phyloP scores from a whole-genome alignment of 1,140 invertebrate species.

The Bombus pyrosoma region DNA sequence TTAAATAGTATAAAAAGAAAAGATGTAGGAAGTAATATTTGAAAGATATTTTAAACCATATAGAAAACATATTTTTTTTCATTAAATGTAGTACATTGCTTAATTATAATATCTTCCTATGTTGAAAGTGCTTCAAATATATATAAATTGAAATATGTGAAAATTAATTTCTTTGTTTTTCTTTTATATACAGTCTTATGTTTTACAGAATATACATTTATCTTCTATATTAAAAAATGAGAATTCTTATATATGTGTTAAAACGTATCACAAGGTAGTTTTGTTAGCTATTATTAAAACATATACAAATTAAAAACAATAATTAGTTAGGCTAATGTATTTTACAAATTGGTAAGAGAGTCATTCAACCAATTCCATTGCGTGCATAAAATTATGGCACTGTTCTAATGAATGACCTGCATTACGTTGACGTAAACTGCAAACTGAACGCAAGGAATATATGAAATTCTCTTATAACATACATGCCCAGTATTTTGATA shows the following conservation, averaged over 20 bases:
- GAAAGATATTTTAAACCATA: constrained; percentile 6
- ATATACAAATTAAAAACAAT: constrained; percentile 53
- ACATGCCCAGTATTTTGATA: constrained; percentile 54
- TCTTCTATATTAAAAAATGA: constrained; percentile 45
- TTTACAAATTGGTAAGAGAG: constrained; percentile 5
- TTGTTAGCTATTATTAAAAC: constrained; percentile 29
- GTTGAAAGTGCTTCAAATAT: constrained; percentile 26
- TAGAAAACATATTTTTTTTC: constrained; percentile 44
- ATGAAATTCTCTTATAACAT: constrained; percentile 22
- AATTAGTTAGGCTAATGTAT: constrained; percentile 28
- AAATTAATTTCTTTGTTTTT: constrained; percentile 60
- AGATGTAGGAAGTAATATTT: neutral
- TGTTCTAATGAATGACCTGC: constrained; percentile 5
- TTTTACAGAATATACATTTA: constrained; percentile 71
- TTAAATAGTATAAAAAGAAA: neutral
- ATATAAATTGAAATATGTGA: constrained; percentile 55
- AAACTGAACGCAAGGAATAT: constrained; percentile 18
- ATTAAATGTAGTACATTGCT: constrained; percentile 14
- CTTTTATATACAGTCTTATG: constrained; percentile 59
- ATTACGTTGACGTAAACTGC: neutral
- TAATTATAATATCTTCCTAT: constrained; percentile 15
- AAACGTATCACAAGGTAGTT: constrained; percentile 62
- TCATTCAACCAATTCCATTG: constrained; percentile 33
- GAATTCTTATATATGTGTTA: constrained; percentile 24
- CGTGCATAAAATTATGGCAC: constrained; percentile 54